Evolutionary conservation across 2,113 vertebrate genomes (phyloP).

Genomic region (Clupea harengus): DNA sequence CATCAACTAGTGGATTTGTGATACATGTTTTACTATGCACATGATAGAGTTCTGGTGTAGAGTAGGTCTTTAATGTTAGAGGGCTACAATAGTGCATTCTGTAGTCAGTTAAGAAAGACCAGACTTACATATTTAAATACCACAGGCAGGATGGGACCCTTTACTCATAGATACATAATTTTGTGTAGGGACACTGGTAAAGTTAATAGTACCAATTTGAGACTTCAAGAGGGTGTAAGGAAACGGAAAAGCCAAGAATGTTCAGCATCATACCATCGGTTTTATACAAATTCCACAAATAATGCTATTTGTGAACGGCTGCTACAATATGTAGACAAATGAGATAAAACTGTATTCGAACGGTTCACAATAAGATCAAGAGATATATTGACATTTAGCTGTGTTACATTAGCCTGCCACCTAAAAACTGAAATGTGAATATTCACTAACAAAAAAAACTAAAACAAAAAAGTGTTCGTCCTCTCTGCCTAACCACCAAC

Average conservation of each 20-base stretch:
- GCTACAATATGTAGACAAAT: background rate
- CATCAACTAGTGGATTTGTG: too few relatives aligned
- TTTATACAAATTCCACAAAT: background rate
- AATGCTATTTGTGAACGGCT: background rate
- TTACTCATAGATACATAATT: too few relatives aligned
- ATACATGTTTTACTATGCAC: too few relatives aligned
- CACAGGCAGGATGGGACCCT: too few relatives aligned
- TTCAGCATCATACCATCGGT: background rate
- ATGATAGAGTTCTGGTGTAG: too few relatives aligned
- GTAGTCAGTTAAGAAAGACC: too few relatives aligned
- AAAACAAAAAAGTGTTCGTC: background rate
- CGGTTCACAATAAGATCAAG: background rate
- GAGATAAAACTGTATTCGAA: background rate
- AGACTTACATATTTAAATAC: too few relatives aligned
- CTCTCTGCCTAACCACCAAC: background rate
- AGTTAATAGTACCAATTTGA: background rate
- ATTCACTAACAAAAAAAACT: background rate
- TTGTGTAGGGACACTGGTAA: too few relatives aligned
- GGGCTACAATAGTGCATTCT: too few relatives aligned
- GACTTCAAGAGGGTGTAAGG: background rate
- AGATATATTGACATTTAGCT: background rate
- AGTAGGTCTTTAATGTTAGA: too few relatives aligned
- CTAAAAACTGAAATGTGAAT: background rate
- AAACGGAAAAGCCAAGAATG: background rate
- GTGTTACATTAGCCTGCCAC: background rate